These are phyloP conservation scores for Chrysolina americana DNA, from an alignment of 2,888 invertebrate species.

Conservation along the genomic window DNA sequence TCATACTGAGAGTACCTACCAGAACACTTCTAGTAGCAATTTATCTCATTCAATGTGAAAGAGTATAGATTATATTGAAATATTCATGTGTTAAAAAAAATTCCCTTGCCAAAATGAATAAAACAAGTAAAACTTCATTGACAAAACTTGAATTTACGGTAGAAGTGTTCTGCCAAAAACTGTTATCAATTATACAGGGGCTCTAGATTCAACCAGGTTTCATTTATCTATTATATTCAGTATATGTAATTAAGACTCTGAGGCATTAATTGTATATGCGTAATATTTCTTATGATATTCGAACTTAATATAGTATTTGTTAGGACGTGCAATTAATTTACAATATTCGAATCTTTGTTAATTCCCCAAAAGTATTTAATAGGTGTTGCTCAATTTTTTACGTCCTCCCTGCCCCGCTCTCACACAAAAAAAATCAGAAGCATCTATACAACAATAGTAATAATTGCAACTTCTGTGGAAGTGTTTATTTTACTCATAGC, in stretches of 20 bases:
- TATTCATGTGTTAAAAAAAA: too few relatives aligned
- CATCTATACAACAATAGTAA: not conserved
- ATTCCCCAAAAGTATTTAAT: slow-evolving; percentile 41
- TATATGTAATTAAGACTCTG: slow-evolving; percentile 7
- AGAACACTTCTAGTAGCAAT: too few relatives aligned
- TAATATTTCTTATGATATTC: slow-evolving; percentile 42
- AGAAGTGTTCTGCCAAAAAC: too few relatives aligned
- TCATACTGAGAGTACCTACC: too few relatives aligned
- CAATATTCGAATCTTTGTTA: slow-evolving; percentile 34
- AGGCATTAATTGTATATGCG: slow-evolving; percentile 23
- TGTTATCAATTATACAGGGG: not conserved
- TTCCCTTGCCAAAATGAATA: too few relatives aligned
- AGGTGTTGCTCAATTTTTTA: slow-evolving; percentile 53
- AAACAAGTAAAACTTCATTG: too few relatives aligned
- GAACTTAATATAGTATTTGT: slow-evolving; percentile 33
- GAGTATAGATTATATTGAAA: too few relatives aligned
- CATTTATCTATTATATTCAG: not conserved
- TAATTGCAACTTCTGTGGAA: not conserved
- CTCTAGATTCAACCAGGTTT: slow-evolving; percentile 10
- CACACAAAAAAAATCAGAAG: slow-evolving; percentile 26
- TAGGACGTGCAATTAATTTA: slow-evolving; percentile 32
- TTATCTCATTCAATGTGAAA: too few relatives aligned
- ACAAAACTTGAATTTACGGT: too few relatives aligned
- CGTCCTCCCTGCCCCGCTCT: slow-evolving; percentile 41
- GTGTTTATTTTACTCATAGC: slow-evolving; percentile 13